phyloP scores from a whole-genome alignment of 35 echinoderm and acorn worm genomes.

The Hemicentrotus pulcherrimus region DNA sequence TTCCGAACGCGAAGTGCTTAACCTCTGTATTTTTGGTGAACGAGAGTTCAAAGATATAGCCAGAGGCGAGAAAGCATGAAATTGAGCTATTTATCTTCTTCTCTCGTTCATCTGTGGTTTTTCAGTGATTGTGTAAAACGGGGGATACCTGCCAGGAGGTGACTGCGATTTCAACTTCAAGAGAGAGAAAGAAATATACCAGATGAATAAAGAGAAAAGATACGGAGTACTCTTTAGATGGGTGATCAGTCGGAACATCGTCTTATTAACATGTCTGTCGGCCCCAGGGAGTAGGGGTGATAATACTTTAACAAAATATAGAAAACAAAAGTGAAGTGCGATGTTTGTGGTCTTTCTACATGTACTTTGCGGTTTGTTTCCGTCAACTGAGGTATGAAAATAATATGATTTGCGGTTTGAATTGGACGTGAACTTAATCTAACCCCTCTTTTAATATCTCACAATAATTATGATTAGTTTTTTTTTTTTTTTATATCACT shows the following conservation, averaged over 20 bases:
- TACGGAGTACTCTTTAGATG: neutral
- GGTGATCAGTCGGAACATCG: constrained; percentile 1
- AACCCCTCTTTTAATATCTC: neutral
- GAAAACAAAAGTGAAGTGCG: neutral
- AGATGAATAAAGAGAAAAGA: neutral
- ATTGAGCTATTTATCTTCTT: neutral
- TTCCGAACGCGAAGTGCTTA: neutral
- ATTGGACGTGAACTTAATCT: neutral
- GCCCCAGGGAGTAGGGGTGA: neutral
- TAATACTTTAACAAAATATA: neutral
- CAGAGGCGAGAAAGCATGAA: neutral
- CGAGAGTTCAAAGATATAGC: neutral
- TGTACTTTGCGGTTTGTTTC: neutral
- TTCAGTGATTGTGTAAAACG: neutral
- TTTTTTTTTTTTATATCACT: neutral
- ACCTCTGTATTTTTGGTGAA: neutral
- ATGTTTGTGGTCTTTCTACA: neutral
- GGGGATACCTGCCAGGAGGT: neutral
- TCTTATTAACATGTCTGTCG: neutral
- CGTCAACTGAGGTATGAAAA: neutral
- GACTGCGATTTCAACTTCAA: neutral
- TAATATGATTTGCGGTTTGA: neutral
- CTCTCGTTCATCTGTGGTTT: neutral
- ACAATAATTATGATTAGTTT: neutral
- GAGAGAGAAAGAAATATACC: neutral